Evolutionary conservation across 2,797 vertebrate species (phyloP), one percentile per base, ranked within the genome.

Genomic region (Cossypha dichroa): DNA sequence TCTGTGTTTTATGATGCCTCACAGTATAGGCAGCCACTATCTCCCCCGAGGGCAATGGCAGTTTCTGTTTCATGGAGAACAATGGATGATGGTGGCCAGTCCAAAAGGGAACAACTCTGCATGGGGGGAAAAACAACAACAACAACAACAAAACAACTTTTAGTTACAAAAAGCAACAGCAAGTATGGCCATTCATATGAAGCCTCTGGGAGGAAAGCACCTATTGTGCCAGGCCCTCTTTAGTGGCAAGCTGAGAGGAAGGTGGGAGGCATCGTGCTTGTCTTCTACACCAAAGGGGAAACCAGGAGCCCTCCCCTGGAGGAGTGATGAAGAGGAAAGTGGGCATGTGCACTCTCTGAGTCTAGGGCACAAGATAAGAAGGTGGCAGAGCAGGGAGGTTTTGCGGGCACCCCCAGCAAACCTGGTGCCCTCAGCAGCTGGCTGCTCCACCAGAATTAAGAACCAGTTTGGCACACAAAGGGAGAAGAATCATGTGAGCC

Each of bases 71-170:
- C 94, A 60, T 45, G 66, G 40, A 96, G 92, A 95, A 97, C 96
- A 97, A 96, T 96, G 94, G 64, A 91, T 95, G 93, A 69, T 90
- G 95, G 93, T 95, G 95, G 94, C 56, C 91, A 94, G 87, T 93
- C 79, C 80, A 83, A 93, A 93, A 86, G 58, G 66, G 85, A 95
- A 89, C 75, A 95, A 69, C 79, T 88, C 90, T 76, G 67, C 85
- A 66, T 83, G 85, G 41, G 43, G 67, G 58, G 3, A 13, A 20
- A 52, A n/a, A n/a, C n/a, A 91, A 51, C 40, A 84, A 84, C 18
- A 48, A 58, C 34, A 69, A 56, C 43, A 68, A 77, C 52, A 58
- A 38, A 63, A 54, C 59, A 80, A 88, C 34, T 90, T 80, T n/a
- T 46, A 75, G 85, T 88, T 70, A 62, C 56, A 85, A 90, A 85